A percentile compares a stretch with the other conserved stretches of the same genome.
phyloP scores from a whole-genome alignment of 2,888 invertebrate genomes.

The Eumacrocentrus americanus region DNA sequence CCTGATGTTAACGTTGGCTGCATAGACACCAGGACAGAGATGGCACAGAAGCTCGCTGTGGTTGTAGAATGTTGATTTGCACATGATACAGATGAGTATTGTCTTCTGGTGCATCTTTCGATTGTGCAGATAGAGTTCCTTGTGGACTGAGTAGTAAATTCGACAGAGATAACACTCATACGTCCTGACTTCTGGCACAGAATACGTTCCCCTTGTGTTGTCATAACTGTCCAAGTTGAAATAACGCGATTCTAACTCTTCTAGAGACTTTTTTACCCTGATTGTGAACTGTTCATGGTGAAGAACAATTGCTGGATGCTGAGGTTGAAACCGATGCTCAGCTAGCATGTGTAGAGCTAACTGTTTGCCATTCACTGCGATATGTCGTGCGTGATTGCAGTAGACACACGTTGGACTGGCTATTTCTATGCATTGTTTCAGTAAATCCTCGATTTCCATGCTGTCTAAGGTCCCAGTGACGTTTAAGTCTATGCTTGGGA shows the following conservation, averaged over 20 bases:
- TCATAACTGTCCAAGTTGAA: slow-evolving; percentile 78
- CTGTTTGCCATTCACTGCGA: slow-evolving; percentile 83
- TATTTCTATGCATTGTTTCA: slow-evolving; percentile 75
- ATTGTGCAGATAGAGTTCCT: slow-evolving; percentile 86
- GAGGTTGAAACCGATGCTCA: slow-evolving; percentile 74
- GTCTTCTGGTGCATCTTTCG: slow-evolving; percentile 86
- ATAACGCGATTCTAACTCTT: slow-evolving; percentile 69
- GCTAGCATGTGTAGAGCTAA: slow-evolving; percentile 79
- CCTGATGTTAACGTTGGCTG: slow-evolving; percentile 69
- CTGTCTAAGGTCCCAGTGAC: slow-evolving; percentile 78
- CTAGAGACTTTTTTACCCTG: slow-evolving; percentile 69
- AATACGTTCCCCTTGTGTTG: slow-evolving; percentile 64
- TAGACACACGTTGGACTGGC: slow-evolving; percentile 78
- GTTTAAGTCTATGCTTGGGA: slow-evolving; percentile 73
- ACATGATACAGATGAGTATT: slow-evolving; percentile 83
- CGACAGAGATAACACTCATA: slow-evolving; percentile 90
- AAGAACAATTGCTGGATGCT: slow-evolving; percentile 58
- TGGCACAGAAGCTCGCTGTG: slow-evolving; percentile 88
- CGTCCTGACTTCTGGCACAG: slow-evolving; percentile 68
- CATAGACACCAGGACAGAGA: slow-evolving; percentile 81
- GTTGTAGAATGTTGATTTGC: slow-evolving; percentile 84
- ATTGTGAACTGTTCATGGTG: slow-evolving; percentile 66
- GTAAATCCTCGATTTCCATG: slow-evolving; percentile 73
- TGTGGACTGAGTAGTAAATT: slow-evolving; percentile 68
- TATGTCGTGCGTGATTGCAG: slow-evolving; percentile 84